These are phyloP conservation scores for Microplitis deprimator DNA, from an alignment of 2,888 invertebrate genomes.

Conservation along the genomic window DNA sequence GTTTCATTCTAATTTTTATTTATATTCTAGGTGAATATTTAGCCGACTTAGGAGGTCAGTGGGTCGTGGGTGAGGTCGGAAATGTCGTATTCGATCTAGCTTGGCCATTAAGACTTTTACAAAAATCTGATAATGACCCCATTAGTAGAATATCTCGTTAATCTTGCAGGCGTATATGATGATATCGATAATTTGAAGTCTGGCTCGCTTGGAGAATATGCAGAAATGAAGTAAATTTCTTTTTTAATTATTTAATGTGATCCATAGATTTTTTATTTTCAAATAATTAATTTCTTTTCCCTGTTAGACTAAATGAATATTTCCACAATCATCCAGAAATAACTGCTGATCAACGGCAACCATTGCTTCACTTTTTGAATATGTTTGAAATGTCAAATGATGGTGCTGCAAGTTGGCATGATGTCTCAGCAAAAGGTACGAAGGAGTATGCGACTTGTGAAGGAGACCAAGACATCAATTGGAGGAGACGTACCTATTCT, in stretches of 20 bases:
- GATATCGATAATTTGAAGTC: constrained; percentile 14
- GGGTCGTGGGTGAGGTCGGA: constrained; percentile 59
- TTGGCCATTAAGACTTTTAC: constrained; percentile 52
- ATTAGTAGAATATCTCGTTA: neutral
- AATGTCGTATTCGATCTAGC: constrained; percentile 59
- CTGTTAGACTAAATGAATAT: constrained; percentile 45
- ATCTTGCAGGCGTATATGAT: neutral
- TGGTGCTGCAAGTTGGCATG: constrained; percentile 48
- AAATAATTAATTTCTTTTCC: too few relatives aligned
- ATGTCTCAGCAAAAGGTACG: constrained; percentile 41
- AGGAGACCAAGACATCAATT: constrained; percentile 57
- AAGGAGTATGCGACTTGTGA: neutral
- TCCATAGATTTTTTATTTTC: too few relatives aligned
- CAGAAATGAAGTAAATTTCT: constrained; percentile 61
- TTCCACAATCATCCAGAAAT: constrained; percentile 48
- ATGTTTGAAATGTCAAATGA: constrained; percentile 40
- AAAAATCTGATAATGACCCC: fast-evolving
- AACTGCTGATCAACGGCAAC: constrained; percentile 36
- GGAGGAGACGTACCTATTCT: constrained; percentile 58
- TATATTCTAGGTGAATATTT: constrained; percentile 51
- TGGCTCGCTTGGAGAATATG: constrained; percentile 32
- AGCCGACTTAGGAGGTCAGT: constrained; percentile 61
- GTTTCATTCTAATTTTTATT: too few relatives aligned
- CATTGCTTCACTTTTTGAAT: constrained; percentile 46
- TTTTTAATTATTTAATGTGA: neutral